These are phyloP conservation scores for Cydia splendana DNA, from an alignment of 1,140 invertebrate species.

Conservation along the genomic window DNA sequence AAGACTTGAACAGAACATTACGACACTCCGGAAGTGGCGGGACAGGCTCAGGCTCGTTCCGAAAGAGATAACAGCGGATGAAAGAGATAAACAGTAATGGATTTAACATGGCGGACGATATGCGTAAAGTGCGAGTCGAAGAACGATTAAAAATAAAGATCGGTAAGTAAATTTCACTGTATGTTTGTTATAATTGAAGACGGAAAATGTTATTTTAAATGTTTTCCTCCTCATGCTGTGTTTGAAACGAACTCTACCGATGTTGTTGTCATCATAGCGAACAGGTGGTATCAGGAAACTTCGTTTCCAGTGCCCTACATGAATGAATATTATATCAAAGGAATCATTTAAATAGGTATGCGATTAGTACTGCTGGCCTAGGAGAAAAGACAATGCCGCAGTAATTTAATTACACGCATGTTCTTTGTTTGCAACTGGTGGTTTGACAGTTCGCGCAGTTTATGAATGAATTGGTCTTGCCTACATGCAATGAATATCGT, in stretches of 20 bases:
- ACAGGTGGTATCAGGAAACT: constrained; percentile 69
- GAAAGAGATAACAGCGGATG: constrained; percentile 79
- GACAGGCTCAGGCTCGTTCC: constrained; percentile 77
- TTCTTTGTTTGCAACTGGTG: constrained; percentile 70
- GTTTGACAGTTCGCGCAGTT: constrained; percentile 73
- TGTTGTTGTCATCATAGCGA: constrained; percentile 67
- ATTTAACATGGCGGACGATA: constrained; percentile 92
- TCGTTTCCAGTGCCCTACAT: constrained; percentile 51
- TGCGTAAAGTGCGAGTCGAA: constrained; percentile 90
- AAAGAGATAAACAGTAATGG: constrained; percentile 83
- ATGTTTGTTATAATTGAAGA: background rate
- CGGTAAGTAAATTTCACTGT: constrained; percentile 81
- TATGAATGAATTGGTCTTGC: constrained; percentile 71
- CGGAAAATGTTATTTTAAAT: background rate
- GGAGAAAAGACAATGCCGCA: background rate
- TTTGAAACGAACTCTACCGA: constrained; percentile 17
- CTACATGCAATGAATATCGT: constrained; percentile 73
- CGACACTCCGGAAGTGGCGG: constrained; percentile 79
- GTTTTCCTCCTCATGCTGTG: background rate
- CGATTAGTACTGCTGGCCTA: background rate
- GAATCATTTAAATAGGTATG: constrained; percentile 20
- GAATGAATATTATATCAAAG: constrained; percentile 46
- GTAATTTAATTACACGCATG: constrained; percentile 25
- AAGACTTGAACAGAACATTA: constrained; percentile 76
- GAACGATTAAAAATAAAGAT: constrained; percentile 94